Conservation (phyloP, 1,140 invertebrate genomes). For the Drosophila bifasciata region DNA sequence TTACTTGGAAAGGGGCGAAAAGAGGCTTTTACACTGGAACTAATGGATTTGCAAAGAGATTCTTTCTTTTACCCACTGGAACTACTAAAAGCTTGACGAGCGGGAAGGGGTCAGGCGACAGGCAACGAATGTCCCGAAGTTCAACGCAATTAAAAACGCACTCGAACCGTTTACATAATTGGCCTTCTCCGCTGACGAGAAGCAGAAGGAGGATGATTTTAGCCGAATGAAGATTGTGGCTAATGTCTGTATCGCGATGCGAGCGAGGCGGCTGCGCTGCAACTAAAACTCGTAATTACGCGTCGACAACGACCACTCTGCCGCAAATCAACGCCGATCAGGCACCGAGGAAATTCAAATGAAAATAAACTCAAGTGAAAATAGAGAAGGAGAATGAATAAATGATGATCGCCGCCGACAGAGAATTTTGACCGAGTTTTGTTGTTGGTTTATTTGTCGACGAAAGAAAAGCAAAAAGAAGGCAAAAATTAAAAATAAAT, state of each 20-base stretch:
- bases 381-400: conserved; percentile 51
- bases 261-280: conserved; percentile 50
- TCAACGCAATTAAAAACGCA: conserved; percentile 51
- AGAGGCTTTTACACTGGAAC: too few relatives aligned
- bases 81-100: too few relatives aligned
- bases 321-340: conserved; percentile 47
- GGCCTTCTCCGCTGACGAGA: conserved; percentile 23
- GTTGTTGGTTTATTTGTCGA: conserved; percentile 31
- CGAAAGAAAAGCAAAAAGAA: conserved; percentile 30
- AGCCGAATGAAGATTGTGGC: background rate
- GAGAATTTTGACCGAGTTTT: conserved; percentile 78
- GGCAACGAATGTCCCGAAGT: background rate
- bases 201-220: background rate
- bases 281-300: conserved; percentile 56
- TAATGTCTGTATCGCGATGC: conserved; percentile 10
- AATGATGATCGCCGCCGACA: conserved; percentile 43
- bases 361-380: conserved; percentile 49
- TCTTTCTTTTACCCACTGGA: too few relatives aligned
- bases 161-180: conserved; percentile 70
- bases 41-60: too few relatives aligned
- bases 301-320: conserved; percentile 49
- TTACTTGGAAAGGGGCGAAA: background rate
- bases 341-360: too few relatives aligned
- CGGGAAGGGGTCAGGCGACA: too few relatives aligned
- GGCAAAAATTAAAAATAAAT: conserved; percentile 77